Conservation (phyloP, 2,797 vertebrate genomes). For the Spatula versicolor region DNA sequence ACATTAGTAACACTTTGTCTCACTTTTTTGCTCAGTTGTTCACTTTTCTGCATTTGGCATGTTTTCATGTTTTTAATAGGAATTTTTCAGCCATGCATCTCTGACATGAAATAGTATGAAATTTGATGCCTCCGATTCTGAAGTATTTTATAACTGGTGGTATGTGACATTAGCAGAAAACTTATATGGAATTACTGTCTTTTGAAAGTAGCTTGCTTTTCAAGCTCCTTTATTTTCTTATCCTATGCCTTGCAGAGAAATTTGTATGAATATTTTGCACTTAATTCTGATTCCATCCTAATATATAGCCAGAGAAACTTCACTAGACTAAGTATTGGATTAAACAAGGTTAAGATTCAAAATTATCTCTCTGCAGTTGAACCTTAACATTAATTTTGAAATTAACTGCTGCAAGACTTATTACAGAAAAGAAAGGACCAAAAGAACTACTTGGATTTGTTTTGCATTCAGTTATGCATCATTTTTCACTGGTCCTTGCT, state of each 20-base stretch:
- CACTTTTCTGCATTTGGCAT: conserved; percentile 76
- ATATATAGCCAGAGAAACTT: conserved; percentile 18
- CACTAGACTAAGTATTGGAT: conserved; percentile 34
- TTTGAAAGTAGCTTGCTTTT: conserved; percentile 71
- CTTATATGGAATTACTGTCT: conserved; percentile 74
- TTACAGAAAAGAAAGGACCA: not conserved
- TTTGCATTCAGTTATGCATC: not conserved
- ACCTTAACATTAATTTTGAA: conserved; percentile 61
- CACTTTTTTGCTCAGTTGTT: conserved; percentile 78
- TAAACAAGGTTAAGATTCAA: conserved; percentile 45
- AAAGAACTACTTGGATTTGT: not conserved
- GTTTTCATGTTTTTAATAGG: conserved; percentile 79
- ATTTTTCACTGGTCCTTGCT: not conserved
- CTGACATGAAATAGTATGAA: conserved; percentile 69
- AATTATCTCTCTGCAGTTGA: conserved; percentile 57
- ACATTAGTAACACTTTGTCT: conserved; percentile 82
- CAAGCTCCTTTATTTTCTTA: conserved; percentile 76
- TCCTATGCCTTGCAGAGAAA: conserved; percentile 65
- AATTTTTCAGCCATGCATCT: conserved; percentile 69
- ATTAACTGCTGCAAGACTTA: conserved; percentile 24
- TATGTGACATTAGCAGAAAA: conserved; percentile 74
- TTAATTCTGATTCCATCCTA: conserved; percentile 53
- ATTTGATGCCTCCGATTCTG: conserved; percentile 72
- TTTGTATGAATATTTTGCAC: conserved; percentile 67
- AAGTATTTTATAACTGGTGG: conserved; percentile 70